A percentile compares a stretch with the other conserved stretches of the same genome.
These are phyloP conservation scores for Lydus trimaculatus DNA, from an alignment of 2,888 invertebrate genomes.

Conservation along the genomic window DNA sequence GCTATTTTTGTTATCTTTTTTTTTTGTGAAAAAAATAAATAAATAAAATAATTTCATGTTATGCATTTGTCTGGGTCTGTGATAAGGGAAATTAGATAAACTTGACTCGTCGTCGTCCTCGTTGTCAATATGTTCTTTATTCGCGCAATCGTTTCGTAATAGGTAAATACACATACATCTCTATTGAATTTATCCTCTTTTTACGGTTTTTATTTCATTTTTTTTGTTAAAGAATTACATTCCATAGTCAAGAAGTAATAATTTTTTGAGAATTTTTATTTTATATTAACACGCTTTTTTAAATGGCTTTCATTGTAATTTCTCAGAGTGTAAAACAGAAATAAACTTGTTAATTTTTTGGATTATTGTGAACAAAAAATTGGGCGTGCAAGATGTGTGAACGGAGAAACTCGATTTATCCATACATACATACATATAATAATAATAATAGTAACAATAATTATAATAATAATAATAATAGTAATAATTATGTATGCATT, in stretches of 20 bases:
- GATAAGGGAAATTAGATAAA: conserved; percentile 46
- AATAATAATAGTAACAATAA: background rate
- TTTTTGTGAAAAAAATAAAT: background rate
- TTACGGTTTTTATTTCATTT: conserved; percentile 15
- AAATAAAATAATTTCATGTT: conserved; percentile 21
- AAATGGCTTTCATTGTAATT: background rate
- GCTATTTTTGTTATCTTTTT: no score
- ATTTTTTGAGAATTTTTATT: background rate
- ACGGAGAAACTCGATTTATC: background rate
- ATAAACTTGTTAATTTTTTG: no score
- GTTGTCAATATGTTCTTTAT: conserved; percentile 48
- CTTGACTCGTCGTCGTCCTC: conserved; percentile 46
- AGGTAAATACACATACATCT: conserved; percentile 41
- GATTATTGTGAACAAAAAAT: background rate
- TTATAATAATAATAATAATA: background rate
- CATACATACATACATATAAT: background rate
- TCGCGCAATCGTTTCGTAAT: conserved; percentile 46
- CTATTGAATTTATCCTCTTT: conserved; percentile 41
- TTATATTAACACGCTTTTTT: background rate
- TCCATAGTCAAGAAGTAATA: background rate
- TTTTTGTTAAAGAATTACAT: background rate
- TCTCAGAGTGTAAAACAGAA: background rate
- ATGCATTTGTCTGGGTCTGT: conserved; percentile 40
- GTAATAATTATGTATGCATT: background rate
- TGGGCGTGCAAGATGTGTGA: conserved; percentile 30